These are phyloP conservation scores for Gasteruption jaculator DNA, from an alignment of 2,888 invertebrate genomes.

Conservation along the genomic window DNA sequence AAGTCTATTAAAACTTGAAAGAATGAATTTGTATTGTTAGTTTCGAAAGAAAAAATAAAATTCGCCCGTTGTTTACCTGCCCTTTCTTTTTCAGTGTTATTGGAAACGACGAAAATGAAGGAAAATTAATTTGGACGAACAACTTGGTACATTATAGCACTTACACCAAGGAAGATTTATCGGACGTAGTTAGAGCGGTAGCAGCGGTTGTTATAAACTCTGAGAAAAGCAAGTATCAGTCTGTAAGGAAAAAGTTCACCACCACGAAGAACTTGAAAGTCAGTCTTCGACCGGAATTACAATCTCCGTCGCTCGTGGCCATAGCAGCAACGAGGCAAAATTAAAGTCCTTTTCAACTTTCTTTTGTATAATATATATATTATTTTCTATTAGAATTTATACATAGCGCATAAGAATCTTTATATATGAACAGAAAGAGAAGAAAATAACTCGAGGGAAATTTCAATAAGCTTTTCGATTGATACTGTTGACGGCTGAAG, in stretches of 20 bases:
- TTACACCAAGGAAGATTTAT: conserved; percentile 66
- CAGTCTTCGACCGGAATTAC: conserved; percentile 62
- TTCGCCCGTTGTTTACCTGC: not conserved
- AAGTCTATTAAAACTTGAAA: too few relatives aligned
- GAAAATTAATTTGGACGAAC: conserved; percentile 64
- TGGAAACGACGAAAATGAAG: conserved; percentile 45
- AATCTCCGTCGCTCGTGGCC: conserved; percentile 42
- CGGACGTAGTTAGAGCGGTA: conserved; percentile 65
- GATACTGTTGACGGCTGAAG: too few relatives aligned
- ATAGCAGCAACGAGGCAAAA: conserved; percentile 27
- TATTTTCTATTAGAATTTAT: too few relatives aligned
- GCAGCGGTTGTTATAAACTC: conserved; percentile 66
- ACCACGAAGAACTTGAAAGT: conserved; percentile 61
- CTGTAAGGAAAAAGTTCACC: conserved; percentile 67
- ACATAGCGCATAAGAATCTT: too few relatives aligned
- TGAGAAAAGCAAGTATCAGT: conserved; percentile 67
- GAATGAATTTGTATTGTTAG: too few relatives aligned
- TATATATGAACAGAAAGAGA: too few relatives aligned
- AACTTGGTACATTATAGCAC: conserved; percentile 73
- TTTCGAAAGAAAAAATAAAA: too few relatives aligned
- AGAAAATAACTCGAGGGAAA: too few relatives aligned
- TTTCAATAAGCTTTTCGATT: too few relatives aligned
- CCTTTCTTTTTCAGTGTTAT: conserved; percentile 30
- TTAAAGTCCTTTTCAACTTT: too few relatives aligned
- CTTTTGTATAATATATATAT: conserved; percentile 4